Percentiles rank a stretch among this genome's conserved stretches.
Conservation (phyloP, 2,888 invertebrate genomes). For the Lycophotia porphyrea region DNA sequence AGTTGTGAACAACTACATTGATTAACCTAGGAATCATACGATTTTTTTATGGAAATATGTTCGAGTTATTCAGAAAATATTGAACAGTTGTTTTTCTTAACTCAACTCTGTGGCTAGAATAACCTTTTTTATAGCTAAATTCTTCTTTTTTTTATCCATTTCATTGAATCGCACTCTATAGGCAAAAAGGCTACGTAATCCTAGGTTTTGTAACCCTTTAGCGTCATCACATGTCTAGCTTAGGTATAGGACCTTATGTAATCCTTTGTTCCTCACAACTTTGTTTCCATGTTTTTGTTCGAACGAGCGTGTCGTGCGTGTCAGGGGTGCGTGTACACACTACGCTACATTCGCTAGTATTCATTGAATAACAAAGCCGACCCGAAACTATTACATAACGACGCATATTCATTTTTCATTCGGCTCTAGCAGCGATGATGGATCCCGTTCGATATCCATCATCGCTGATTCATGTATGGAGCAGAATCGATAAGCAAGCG, state of each 20-base stretch:
- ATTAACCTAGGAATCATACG: not conserved
- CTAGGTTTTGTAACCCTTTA: slow-evolving; percentile 25
- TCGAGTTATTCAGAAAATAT: not conserved
- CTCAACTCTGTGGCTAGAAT: not conserved
- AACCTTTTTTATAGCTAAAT: too few species aligned
- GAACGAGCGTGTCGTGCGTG: not conserved
- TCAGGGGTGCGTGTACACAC: not conserved
- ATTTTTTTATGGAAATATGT: not conserved
- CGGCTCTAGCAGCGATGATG: not conserved
- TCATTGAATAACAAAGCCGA: not conserved
- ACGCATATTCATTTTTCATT: not conserved
- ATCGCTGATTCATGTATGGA: not conserved
- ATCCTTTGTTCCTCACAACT: slow-evolving; percentile 8
- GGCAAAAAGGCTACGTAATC: slow-evolving; percentile 2
- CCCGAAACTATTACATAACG: not conserved
- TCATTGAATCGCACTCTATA: not conserved
- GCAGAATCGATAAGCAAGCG: too few species aligned
- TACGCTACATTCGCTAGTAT: not conserved
- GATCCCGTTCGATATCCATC: not conserved
- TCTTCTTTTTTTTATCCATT: not conserved
- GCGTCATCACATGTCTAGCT: slow-evolving; percentile 1
- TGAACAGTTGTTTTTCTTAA: not conserved
- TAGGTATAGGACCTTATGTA: not conserved
- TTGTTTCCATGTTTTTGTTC: slow-evolving; percentile 4
- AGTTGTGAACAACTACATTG: not conserved